phyloP scores from a whole-genome alignment of 1,140 invertebrate species.

The Intoshia linei region DNA sequence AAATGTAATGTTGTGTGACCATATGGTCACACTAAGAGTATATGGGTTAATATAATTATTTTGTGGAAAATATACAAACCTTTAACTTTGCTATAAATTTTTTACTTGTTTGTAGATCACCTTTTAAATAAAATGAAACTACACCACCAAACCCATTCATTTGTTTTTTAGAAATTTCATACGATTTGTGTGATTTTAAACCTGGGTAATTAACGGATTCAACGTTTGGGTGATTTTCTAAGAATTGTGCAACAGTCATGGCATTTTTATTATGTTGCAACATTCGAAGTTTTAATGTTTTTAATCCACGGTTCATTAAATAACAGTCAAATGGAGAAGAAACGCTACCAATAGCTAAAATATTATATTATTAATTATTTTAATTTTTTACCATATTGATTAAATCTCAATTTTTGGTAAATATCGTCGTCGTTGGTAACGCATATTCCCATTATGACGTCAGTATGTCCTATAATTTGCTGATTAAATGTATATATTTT shows the following conservation, averaged over 20 bases:
- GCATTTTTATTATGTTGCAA: slow-evolving; percentile 45
- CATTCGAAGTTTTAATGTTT: slow-evolving; percentile 68
- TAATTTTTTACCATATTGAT: slow-evolving; percentile 43
- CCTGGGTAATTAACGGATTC: slow-evolving; percentile 49
- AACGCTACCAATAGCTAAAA: slow-evolving; percentile 44
- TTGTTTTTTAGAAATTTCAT: slow-evolving; percentile 45
- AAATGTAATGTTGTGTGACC: too few species aligned
- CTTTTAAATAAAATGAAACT: slow-evolving; percentile 28
- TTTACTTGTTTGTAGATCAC: slow-evolving; percentile 26
- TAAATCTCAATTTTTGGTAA: slow-evolving; percentile 36
- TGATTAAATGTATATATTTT: slow-evolving; percentile 1
- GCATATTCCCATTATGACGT: slow-evolving; percentile 65
- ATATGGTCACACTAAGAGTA: background rate
- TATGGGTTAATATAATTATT: slow-evolving; percentile 8
- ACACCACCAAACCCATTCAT: slow-evolving; percentile 63
- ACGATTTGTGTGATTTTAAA: slow-evolving; percentile 60
- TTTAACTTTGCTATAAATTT: too few species aligned
- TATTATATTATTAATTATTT: slow-evolving; percentile 1
- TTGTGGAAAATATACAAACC: slow-evolving; percentile 37
- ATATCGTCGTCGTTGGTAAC: slow-evolving; percentile 39
- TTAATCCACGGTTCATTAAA: slow-evolving; percentile 60
- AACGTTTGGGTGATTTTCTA: slow-evolving; percentile 41
- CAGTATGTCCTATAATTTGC: slow-evolving; percentile 37
- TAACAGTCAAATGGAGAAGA: slow-evolving; percentile 85
- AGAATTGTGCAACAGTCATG: slow-evolving; percentile 38